phyloP scores from a whole-genome alignment of 2,113 vertebrate species.

The Otis tarda region DNA sequence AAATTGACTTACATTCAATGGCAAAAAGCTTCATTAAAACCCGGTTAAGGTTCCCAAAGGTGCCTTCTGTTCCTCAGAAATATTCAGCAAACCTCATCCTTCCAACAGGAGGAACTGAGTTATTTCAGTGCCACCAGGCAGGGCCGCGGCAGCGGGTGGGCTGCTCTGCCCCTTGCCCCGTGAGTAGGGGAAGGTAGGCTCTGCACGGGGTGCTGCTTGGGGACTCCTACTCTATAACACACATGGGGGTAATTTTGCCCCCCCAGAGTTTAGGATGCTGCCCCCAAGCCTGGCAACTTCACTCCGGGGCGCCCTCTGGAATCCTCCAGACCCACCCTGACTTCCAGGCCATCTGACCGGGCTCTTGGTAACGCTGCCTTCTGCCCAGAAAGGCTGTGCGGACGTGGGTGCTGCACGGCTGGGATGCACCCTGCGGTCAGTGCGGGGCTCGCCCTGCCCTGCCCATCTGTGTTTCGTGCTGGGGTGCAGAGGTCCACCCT shows the following conservation, averaged over 20 bases:
- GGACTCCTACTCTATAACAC: neutral
- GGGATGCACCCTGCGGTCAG: neutral
- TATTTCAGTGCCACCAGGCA: neutral
- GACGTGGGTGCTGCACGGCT: rapidly evolving
- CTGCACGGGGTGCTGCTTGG: rapidly evolving
- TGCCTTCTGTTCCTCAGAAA: slow-evolving; percentile 1
- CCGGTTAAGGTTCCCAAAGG: slow-evolving; percentile 34
- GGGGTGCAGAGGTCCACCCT: neutral
- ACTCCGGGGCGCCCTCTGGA: neutral
- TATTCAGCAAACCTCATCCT: neutral
- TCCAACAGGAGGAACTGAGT: neutral
- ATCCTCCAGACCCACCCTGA: neutral
- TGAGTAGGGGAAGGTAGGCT: rapidly evolving
- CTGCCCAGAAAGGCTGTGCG: neutral
- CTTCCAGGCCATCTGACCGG: neutral
- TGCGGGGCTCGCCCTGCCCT: neutral
- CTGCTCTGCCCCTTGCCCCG: neutral
- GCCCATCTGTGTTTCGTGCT: rapidly evolving
- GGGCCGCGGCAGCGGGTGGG: neutral
- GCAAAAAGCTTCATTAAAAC: slow-evolving; percentile 64
- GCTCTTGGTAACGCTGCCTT: neutral
- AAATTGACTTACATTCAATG: slow-evolving; percentile 52
- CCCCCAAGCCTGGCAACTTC: neutral
- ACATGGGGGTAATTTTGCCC: rapidly evolving
- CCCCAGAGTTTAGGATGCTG: neutral